Conservation (phyloP, 2,888 invertebrate genomes). For the Branchipolynoe longqiensis region DNA sequence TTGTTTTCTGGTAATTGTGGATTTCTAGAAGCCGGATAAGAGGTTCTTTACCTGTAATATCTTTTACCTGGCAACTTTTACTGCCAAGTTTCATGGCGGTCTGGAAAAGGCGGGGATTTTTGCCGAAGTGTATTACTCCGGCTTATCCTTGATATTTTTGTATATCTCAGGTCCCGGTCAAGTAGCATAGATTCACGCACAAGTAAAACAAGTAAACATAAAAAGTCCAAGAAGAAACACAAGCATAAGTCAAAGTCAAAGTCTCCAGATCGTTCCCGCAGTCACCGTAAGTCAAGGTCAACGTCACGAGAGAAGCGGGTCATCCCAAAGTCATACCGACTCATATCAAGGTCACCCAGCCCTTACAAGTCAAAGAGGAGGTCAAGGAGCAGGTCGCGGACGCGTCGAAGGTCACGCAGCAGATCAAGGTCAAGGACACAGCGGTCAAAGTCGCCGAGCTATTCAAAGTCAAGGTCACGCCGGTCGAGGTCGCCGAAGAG, state of each 20-base stretch:
- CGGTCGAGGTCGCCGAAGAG: neutral
- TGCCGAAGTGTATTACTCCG: no score
- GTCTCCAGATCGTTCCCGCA: neutral
- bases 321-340: slow-evolving; percentile 27
- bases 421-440: slow-evolving; percentile 28
- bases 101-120: no score
- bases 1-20: no score
- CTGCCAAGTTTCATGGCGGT: no score
- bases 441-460: slow-evolving; percentile 11
- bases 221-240: slow-evolving; percentile 53
- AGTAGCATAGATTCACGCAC: slow-evolving; percentile 34
- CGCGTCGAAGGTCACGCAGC: neutral
- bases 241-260: slow-evolving; percentile 15
- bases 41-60: no score
- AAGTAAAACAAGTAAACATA: slow-evolving; percentile 19
- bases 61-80: no score
- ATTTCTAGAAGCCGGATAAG: no score
- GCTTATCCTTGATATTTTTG: neutral
- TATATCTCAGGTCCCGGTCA: slow-evolving; percentile 6
- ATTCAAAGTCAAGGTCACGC: neutral
- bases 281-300: slow-evolving; percentile 15
- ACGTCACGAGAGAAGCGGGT: no score
- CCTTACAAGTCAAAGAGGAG: slow-evolving; percentile 25
- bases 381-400: slow-evolving; percentile 24
- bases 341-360: slow-evolving; percentile 51